Percentiles rank a stretch among this genome's conserved stretches.
Evolutionary conservation across 2,888 invertebrate species (phyloP).

Genomic region (Scaptomyza parva): DNA sequence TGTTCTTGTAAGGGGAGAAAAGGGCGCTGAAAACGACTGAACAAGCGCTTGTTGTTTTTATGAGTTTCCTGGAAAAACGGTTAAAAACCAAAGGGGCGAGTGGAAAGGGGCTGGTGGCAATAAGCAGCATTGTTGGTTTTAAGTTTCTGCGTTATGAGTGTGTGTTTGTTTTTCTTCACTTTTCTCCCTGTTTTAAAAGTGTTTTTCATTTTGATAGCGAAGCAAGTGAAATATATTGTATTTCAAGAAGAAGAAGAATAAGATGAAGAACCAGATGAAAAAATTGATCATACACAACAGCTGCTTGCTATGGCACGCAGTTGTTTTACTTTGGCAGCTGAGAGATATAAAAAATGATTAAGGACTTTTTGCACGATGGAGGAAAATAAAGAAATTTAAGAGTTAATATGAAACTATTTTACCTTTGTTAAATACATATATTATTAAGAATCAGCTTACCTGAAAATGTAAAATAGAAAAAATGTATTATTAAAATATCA

Average conservation of each 20-base stretch:
- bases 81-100: not conserved
- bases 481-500: not conserved
- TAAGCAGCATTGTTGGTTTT: slow-evolving; percentile 23
- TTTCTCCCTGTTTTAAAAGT: slow-evolving; percentile 3
- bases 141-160: slow-evolving; percentile 24
- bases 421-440: not conserved
- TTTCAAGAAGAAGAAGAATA: not conserved
- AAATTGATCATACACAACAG: slow-evolving; percentile 4
- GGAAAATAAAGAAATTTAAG: not conserved
- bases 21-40: slow-evolving; percentile 32
- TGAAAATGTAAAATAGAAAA: slow-evolving; percentile 6
- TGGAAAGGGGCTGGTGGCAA: not conserved
- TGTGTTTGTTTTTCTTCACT: not conserved
- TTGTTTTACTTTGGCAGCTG: not conserved
- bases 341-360: not conserved
- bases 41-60: slow-evolving; percentile 59
- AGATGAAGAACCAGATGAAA: not conserved
- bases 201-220: slow-evolving; percentile 15
- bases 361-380: not conserved
- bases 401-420: not conserved
- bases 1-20: not conserved
- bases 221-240: not conserved
- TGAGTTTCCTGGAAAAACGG: slow-evolving; percentile 35
- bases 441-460: slow-evolving; percentile 15
- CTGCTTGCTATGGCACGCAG: slow-evolving; percentile 5